Evolutionary conservation across 2,113 vertebrate species (phyloP).

Genomic region (human): DNA sequence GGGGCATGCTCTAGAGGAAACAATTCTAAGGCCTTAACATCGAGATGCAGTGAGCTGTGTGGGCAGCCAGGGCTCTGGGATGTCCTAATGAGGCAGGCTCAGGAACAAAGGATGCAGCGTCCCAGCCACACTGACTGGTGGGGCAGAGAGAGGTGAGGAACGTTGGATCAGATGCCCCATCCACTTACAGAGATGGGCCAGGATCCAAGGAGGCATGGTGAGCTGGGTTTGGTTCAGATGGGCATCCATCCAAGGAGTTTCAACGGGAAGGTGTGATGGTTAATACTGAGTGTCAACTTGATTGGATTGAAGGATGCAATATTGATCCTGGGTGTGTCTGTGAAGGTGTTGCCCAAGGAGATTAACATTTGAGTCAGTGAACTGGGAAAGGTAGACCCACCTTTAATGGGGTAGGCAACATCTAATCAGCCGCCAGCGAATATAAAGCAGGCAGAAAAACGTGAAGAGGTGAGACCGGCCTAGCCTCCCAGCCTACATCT

Average conservation of each 20-base stretch:
- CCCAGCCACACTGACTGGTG: background rate
- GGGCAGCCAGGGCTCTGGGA: background rate
- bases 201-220: background rate
- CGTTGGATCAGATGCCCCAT: background rate
- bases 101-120: background rate
- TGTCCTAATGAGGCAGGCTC: background rate
- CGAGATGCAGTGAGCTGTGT: background rate
- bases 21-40: background rate
- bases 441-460: too few species aligned
- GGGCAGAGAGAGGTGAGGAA: too few species aligned
- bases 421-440: too few species aligned
- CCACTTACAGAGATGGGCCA: background rate
- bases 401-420: too few species aligned
- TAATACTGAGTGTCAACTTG: too few species aligned
- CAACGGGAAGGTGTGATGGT: background rate
- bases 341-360: too few species aligned
- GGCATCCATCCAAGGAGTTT: background rate
- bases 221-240: background rate
- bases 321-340: too few species aligned
- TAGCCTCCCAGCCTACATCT: too few species aligned
- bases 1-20: background rate
- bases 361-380: too few species aligned
- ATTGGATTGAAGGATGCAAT: too few species aligned
- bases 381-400: too few species aligned
- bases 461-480: too few species aligned